Percentiles rank a stretch among this genome's conserved stretches.
Evolutionary conservation across 1,140 invertebrate genomes (phyloP).

Genomic region (Hestina assimilis): DNA sequence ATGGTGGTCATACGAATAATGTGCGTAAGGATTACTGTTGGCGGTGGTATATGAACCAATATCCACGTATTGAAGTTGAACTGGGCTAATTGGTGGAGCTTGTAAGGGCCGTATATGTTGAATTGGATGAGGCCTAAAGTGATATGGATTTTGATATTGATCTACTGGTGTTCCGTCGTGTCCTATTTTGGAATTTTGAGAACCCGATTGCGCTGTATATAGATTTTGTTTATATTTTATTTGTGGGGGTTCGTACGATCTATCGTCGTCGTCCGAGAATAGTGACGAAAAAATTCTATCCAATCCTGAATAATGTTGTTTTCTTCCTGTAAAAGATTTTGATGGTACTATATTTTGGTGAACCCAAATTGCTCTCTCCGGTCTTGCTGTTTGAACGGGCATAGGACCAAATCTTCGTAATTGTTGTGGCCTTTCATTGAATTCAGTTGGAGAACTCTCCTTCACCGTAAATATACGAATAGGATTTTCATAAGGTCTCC

Average conservation of each 20-base stretch:
- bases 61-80: conserved; percentile 42
- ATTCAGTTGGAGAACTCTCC: conserved; percentile 44
- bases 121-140: conserved; percentile 43
- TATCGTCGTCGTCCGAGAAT: conserved; percentile 61
- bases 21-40: conserved; percentile 32
- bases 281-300: conserved; percentile 64
- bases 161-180: conserved; percentile 40
- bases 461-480: conserved; percentile 72
- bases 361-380: conserved; percentile 60
- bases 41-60: conserved; percentile 21
- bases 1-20: conserved; percentile 41
- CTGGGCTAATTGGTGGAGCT: conserved; percentile 30
- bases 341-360: conserved; percentile 62
- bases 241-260: conserved; percentile 35
- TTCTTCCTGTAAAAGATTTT: conserved; percentile 32
- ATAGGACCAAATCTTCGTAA: conserved; percentile 28
- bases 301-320: conserved; percentile 43
- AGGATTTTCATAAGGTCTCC: conserved; percentile 62
- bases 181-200: conserved; percentile 48
- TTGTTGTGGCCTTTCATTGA: conserved; percentile 35
- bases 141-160: conserved; percentile 44
- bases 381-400: conserved; percentile 31
- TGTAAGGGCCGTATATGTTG: conserved; percentile 41
- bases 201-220: conserved; percentile 32
- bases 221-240: conserved; percentile 43